These are phyloP conservation scores for Cotesia chilonis DNA, from an alignment of 1,140 invertebrate species.

Conservation along the genomic window DNA sequence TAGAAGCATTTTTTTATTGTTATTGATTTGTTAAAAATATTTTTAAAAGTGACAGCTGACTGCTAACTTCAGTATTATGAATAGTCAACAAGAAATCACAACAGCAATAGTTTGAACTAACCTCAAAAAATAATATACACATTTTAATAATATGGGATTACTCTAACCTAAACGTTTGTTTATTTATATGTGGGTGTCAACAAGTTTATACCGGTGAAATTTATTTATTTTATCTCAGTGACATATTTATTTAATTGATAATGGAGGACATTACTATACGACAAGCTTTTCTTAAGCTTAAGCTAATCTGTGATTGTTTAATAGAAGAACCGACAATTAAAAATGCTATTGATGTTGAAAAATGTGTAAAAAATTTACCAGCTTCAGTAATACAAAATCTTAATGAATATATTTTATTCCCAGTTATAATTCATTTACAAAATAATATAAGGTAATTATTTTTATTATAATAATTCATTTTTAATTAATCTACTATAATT, in stretches of 20 bases:
- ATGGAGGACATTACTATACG: constrained; percentile 43
- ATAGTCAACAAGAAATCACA: too few species aligned
- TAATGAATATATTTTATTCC: constrained; percentile 66
- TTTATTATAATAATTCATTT: too few species aligned
- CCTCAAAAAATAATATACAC: too few species aligned
- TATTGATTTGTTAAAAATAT: too few species aligned
- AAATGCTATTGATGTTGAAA: constrained; percentile 50
- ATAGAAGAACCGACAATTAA: constrained; percentile 60
- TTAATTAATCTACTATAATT: too few species aligned
- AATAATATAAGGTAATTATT: constrained; percentile 60
- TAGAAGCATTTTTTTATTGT: too few species aligned
- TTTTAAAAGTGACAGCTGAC: too few species aligned
- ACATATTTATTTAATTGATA: constrained; percentile 8
- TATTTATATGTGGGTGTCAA: too few species aligned
- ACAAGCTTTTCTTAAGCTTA: constrained; percentile 63
- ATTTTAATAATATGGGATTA: too few species aligned
- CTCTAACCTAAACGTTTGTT: too few species aligned
- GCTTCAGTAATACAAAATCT: constrained; percentile 62
- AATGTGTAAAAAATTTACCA: constrained; percentile 53
- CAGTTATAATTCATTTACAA: constrained; percentile 64
- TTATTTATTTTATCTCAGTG: not conserved
- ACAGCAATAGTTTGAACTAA: too few species aligned
- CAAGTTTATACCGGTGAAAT: not conserved
- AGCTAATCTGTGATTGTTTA: constrained; percentile 65
- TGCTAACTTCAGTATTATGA: too few species aligned